Evolutionary conservation across 2,888 invertebrate species (phyloP), one percentile per base, ranked within the genome.

Genomic region (Aspidapion aeneum): DNA sequence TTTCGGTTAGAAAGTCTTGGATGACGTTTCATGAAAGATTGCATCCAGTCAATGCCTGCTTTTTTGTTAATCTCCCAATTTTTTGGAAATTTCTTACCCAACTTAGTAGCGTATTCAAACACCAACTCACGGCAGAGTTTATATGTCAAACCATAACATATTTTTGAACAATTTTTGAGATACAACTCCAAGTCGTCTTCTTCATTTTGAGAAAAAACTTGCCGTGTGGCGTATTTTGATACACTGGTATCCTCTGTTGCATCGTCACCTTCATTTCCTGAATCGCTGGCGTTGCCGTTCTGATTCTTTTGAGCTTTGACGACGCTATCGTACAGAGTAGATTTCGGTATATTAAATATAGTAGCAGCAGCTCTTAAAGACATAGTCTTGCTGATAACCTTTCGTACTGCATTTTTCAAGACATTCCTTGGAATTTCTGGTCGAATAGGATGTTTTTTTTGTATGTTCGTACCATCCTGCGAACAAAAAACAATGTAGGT

Each of bases 1-100:
- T 65, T 68, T 21, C 66, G 57, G 55, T 63, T 59, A 1, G 66
- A 67, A 19, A 68, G 60, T 58, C 55, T 56, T 35, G 63, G 59
- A 19, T 63, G 63, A 16, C 63, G 63, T 59, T 59, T 63, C 63
- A 63, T 63, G 35, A 63, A 59, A 19, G 55, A 52, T 49, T 56
- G 22, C 58, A 59, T 59, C n/a, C n/a, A n/a, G n/a, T n/a, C n/a
- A n/a, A n/a, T n/a, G n/a, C n/a, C n/a, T n/a, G n/a, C n/a, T n/a
- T n/a, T n/a, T n/a, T n/a, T n/a, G n/a, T n/a, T n/a, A n/a, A n/a
- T n/a, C n/a, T n/a, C n/a, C n/a, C n/a, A n/a, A n/a, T n/a, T n/a
- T n/a, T n/a, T n/a, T n/a, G n/a, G n/a, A n/a, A n/a, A n/a, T n/a
- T n/a, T n/a, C n/a, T n/a, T n/a, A n/a, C n/a, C n/a, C n/a, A n/a